Evolutionary conservation across 2,113 vertebrate genomes (phyloP).

Genomic region (Phalacrocorax brasilianus): DNA sequence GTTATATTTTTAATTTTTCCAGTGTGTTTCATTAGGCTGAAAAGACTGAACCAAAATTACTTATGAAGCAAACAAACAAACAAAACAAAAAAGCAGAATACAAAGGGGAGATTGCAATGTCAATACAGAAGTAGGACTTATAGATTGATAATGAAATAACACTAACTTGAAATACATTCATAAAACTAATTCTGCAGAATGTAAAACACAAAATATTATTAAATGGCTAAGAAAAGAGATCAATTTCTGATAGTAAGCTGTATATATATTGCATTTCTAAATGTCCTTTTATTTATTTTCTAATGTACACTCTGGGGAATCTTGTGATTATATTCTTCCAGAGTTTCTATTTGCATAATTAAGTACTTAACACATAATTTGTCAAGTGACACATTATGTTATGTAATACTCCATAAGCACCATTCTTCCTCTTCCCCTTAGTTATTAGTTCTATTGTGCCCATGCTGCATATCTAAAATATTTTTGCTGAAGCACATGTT

Average conservation of each 20-base stretch:
- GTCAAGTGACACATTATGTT: neutral
- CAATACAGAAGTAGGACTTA: neutral
- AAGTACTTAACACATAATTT: neutral
- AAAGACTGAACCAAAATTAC: neutral
- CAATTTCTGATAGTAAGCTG: rapidly evolving
- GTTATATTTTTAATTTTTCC: neutral
- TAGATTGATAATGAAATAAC: neutral
- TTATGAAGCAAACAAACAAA: neutral
- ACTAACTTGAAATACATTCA: neutral
- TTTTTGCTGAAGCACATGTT: neutral
- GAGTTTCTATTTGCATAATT: neutral
- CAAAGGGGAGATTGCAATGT: neutral
- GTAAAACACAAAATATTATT: neutral
- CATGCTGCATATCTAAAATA: neutral
- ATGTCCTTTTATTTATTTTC: neutral
- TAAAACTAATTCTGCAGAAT: neutral
- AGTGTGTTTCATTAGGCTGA: neutral
- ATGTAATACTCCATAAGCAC: neutral
- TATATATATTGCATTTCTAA: neutral
- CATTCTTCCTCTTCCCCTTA: neutral
- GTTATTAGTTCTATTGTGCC: neutral
- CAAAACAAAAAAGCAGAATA: neutral
- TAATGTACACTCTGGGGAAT: neutral
- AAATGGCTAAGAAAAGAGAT: neutral
- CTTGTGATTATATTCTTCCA: neutral